phyloP scores from a whole-genome alignment of 23 tunicate genomes.

The Halocynthia aurantium region DNA sequence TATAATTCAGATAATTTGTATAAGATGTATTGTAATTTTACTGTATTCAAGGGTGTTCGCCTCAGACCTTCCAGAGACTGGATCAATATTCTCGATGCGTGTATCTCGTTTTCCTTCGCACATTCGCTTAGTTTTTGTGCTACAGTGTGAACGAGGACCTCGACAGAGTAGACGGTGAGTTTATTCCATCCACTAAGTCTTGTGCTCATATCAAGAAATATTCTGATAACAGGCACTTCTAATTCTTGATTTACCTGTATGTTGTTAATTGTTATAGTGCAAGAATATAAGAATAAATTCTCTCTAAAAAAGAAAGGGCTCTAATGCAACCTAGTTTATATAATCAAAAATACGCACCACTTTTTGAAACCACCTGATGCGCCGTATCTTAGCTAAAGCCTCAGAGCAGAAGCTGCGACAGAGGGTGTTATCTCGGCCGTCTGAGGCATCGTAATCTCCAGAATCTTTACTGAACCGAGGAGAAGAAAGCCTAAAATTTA shows the following conservation, averaged over 20 bases:
- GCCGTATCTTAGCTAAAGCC: slow-evolving; percentile 27
- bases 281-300: too few species aligned
- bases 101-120: slow-evolving; percentile 12
- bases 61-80: slow-evolving; percentile 13
- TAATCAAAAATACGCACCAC: not conserved
- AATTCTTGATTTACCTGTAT: slow-evolving; percentile 12
- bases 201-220: slow-evolving; percentile 4
- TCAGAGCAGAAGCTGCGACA: not conserved
- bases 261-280: not conserved
- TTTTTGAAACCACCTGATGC: slow-evolving; percentile 13
- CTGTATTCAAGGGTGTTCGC: not conserved
- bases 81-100: slow-evolving; percentile 13
- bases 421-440: too few species aligned
- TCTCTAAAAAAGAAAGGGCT: too few species aligned
- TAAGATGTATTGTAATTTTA: not conserved
- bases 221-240: slow-evolving; percentile 15
- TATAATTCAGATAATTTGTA: not conserved
- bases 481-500: too few species aligned
- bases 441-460: too few species aligned
- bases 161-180: slow-evolving; percentile 11
- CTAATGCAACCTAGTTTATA: not conserved
- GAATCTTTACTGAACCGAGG: too few species aligned
- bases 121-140: slow-evolving; percentile 6
- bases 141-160: slow-evolving; percentile 19
- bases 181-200: slow-evolving; percentile 7